Evolutionary conservation across 2,797 vertebrate species (phyloP).

Genomic region (Coregonus ussuriensis): DNA sequence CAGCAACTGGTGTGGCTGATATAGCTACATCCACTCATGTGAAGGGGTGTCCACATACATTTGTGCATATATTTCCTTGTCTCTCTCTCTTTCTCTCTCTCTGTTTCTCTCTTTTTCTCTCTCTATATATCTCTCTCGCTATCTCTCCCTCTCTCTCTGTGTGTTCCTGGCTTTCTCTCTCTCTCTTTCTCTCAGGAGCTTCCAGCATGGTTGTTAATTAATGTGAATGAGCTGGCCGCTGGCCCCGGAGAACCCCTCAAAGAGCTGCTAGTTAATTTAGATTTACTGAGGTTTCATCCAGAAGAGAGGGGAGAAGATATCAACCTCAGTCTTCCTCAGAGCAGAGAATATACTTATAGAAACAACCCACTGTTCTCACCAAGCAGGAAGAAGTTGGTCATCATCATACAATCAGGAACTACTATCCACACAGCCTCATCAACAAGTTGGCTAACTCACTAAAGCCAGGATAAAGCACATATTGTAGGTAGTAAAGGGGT

Average conservation of each 20-base stretch:
- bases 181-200: conserved; percentile 27
- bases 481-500: no score
- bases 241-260: conserved; percentile 69
- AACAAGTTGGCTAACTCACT: neutral
- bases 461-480: neutral
- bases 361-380: conserved; percentile 12
- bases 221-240: conserved; percentile 69
- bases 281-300: conserved; percentile 72
- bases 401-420: neutral
- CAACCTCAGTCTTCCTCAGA: conserved; percentile 41
- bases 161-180: neutral
- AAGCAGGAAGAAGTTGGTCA: neutral
- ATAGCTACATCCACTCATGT: no score
- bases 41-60: no score
- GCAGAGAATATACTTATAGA: neutral
- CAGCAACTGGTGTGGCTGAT: no score
- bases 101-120: no score
- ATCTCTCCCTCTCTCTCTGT: conserved; percentile 7
- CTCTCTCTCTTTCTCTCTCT: no score
- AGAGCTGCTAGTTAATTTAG: conserved; percentile 82
- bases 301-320: conserved; percentile 62
- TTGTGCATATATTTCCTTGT: no score
- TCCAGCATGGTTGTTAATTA: conserved; percentile 71
- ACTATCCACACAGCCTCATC: neutral
- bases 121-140: conserved; percentile 20